Base-by-base conservation (phyloP, 2,113 vertebrate species). In the Choloepus hoffmanni region DNA sequence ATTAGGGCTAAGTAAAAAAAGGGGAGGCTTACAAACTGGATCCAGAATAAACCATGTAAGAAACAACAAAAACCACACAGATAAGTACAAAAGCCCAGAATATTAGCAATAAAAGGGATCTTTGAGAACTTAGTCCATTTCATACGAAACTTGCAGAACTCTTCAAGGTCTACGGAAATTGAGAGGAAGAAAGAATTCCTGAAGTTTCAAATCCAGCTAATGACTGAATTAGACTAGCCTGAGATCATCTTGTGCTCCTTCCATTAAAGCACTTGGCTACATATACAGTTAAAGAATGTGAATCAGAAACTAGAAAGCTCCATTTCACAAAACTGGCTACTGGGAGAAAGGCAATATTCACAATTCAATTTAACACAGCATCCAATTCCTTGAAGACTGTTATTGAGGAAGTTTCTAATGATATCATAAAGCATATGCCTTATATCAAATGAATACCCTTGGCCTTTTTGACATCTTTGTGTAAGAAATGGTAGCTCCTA, bases 271-370 rank as follows among this genome's bases (percentile, higher is more conserved):
- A 78, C 43, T n/a, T 79, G 40, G 9, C 19, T 85, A 36, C 33
- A 86, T 86, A 85, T 85, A 58, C 72, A 85, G 26, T 36, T 16
- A 53, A 16, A 48, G 43, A 93, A 84, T 7, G 40, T 83, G 19
- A 95, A 93, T 81, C 26, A 68, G 18, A 72, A 91, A 55, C 58
- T 70, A n/a, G 18, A 95, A 84, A 74, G 9, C 36, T 72, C 10
- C 24, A 28, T 70, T 79, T 84, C 43, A 82, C 7, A 90, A 55
- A 76, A 76, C 24, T 13, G 78, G 10, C 85, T 73, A 33, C 15
- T 40, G 72, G 21, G 15, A 67, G 72, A 67, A 83, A 33, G 33
- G 24, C n/a, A 53, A 4, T 78, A 83, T 68, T 78, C 50, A 65
- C 6, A 40, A 50, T 79, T 90, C 68, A 78, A 26, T 82, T 60